Evolutionary conservation across 2,888 invertebrate genomes (phyloP).

Genomic region (Julus scanicus): DNA sequence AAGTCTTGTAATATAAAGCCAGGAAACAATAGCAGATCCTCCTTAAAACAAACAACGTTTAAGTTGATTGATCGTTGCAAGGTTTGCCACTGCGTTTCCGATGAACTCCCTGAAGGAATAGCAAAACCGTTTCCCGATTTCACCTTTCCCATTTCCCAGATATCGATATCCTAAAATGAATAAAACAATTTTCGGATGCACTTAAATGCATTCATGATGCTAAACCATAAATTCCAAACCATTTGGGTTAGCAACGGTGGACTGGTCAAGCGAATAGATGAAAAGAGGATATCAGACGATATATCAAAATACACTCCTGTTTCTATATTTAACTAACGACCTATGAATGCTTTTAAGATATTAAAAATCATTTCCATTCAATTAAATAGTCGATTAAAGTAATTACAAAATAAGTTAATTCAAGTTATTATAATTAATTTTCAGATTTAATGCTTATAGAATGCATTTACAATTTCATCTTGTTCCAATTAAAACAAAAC

Average conservation of each 20-base stretch:
- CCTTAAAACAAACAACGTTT: slow-evolving; percentile 40
- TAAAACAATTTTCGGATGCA: neutral
- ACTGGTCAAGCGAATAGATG: neutral
- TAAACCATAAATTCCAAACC: neutral
- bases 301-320: too few relatives aligned
- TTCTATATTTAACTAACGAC: too few relatives aligned
- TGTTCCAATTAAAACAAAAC: too few relatives aligned
- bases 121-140: neutral
- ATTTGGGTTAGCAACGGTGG: neutral
- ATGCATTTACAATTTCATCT: too few relatives aligned
- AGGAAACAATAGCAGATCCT: neutral
- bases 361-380: too few relatives aligned
- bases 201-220: neutral
- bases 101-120: neutral
- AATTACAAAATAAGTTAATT: too few relatives aligned
- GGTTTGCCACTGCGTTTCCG: slow-evolving; percentile 25
- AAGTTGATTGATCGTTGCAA: slow-evolving; percentile 26
- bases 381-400: too few relatives aligned
- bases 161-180: slow-evolving; percentile 17
- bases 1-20: neutral
- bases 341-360: too few relatives aligned
- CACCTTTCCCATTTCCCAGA: slow-evolving; percentile 4
- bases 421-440: too few relatives aligned
- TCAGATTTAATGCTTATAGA: too few relatives aligned
- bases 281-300: too few relatives aligned